Base-by-base conservation (phyloP, 2,797 vertebrate genomes). In the Sebastiscus tertius region DNA sequence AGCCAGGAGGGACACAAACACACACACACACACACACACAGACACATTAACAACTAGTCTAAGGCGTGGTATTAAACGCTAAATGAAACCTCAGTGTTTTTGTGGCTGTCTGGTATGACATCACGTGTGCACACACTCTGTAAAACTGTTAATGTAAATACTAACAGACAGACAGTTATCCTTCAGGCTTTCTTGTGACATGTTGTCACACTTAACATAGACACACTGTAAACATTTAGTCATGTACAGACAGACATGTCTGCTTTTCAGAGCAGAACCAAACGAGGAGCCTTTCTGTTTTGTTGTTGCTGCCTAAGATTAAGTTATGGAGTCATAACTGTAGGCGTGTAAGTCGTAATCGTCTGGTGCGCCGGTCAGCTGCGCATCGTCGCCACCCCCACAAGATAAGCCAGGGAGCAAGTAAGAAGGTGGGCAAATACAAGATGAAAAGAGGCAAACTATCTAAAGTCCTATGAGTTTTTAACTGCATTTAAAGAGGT, bases 331-430 rank as follows among this genome's bases (percentile, higher is more conserved):
- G 70, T 61, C 14, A 24, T 76, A 59, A 70, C 33, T 67, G 49
- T 73, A 31, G 67, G 55, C 20, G 8, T 67, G 42, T 18, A 46
- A 18, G 46, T 18, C 18, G 18, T 18, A n/a, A 33, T 69, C 80
- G 78, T 85, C 73, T 88, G 27, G 59, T 31, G 22, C 80, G 6
- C 36, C 69, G 76, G 80, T 80, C 72, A 87, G 54, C 78, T 73
- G 58, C 59, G 56, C 63, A 68, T 22, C 49, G 59, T 4, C 49
- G 7, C 29, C 63, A 2, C 66, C 69, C 39, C 58, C 66, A 33
- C 70, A 70, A 4, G 46, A 52, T 42, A 29, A 26, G 26, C 58
- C 54, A 58, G 59, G n/a, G 62, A 81, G 55, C 33, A 80, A 72
- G 72, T 20, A 10, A 77, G n/a, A 63, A 81, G 63, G 64, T 55